Evolutionary conservation across 1,140 invertebrate genomes (phyloP), one percentile per base, ranked within the genome.

Genomic region (Drosophila varians): DNA sequence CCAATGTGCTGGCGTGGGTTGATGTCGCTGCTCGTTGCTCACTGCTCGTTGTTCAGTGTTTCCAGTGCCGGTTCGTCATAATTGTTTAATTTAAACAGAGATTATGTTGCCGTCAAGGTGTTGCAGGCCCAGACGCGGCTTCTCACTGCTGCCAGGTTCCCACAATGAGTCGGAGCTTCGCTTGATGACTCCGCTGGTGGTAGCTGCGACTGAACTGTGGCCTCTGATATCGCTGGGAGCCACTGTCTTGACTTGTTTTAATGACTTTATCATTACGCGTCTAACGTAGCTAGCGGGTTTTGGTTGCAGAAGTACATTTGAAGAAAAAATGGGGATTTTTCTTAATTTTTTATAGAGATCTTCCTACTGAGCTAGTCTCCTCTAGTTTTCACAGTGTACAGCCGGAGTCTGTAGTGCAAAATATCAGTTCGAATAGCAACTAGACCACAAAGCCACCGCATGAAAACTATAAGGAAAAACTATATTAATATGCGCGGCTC

Each of bases 21-120:
- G 49, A n/a, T 36, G 36, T 40, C 34, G 34, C n/a, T n/a, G n/a
- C n/a, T n/a, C n/a, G n/a, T n/a, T n/a, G n/a, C n/a, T n/a, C n/a
- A n/a, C n/a, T n/a, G n/a, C n/a, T n/a, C n/a, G n/a, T n/a, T n/a
- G n/a, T n/a, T n/a, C n/a, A n/a, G n/a, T n/a, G n/a, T n/a, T n/a
- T n/a, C n/a, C n/a, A n/a, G n/a, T 38, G 47, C 46, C 51, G 25
- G 60, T 51, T 56, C 73, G 57, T 77, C 82, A 87, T 87, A 87
- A 87, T 87, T 87, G 82, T 82, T 82, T 87, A 87, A 87, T 80
- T 87, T 74, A 54, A 55, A 57, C 72, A 56, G 64, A 64, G 70
- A 83, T 80, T 66, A 71, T 73, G 62, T 74, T 73, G 49, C 26
- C 49, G 42, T 45, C 57, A 66, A 66, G 60, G 62, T 66, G 62